Percentiles rank a stretch among this genome's conserved stretches.
phyloP scores from a whole-genome alignment of 2,888 invertebrate species.

The Oligia strigilis region DNA sequence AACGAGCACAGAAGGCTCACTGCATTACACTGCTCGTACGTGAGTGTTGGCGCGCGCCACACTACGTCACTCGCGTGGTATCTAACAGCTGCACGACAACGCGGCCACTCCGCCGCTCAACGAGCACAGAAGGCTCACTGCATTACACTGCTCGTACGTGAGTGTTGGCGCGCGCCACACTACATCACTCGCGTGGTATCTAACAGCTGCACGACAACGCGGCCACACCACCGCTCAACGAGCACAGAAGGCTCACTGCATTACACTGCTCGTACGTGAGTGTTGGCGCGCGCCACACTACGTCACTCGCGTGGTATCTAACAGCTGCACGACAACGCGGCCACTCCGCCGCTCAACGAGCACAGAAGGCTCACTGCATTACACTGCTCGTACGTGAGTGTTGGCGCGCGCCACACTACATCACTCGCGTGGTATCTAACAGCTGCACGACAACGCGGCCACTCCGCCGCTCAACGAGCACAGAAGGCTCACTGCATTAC shows the following conservation, averaged over 20 bases:
- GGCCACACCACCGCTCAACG: not conserved
- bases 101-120: not conserved
- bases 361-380: not conserved
- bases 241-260: not conserved
- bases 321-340: not conserved
- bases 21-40: not conserved
- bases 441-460: not conserved
- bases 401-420: too few species aligned
- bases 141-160: not conserved
- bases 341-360: not conserved
- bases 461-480: not conserved
- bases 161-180: too few species aligned
- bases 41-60: not conserved
- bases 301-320: too few species aligned
- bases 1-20: not conserved
- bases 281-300: too few species aligned
- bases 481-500: not conserved
- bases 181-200: too few species aligned
- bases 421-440: too few species aligned
- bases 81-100: not conserved
- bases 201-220: not conserved
- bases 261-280: not conserved
- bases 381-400: not conserved
- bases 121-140: not conserved
- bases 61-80: not conserved